Percentiles rank a stretch among this genome's conserved stretches.
phyloP scores from a whole-genome alignment of 2,797 vertebrate genomes.

The Cephalopachus bancanus region DNA sequence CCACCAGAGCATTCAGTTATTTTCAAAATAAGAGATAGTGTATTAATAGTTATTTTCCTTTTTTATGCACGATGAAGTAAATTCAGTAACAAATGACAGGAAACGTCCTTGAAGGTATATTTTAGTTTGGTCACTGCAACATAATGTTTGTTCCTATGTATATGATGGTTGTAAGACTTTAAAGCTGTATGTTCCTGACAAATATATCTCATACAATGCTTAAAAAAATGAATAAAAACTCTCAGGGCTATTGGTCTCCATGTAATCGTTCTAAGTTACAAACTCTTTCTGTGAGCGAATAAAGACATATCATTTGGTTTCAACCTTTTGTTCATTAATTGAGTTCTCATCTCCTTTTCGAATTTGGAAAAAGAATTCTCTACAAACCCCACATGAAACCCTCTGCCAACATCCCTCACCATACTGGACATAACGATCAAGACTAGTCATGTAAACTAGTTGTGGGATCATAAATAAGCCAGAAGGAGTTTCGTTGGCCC shows the following conservation, averaged over 20 bases:
- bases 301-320: slow-evolving; percentile 59
- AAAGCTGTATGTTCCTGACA: not conserved
- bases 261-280: slow-evolving; percentile 55
- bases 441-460: not conserved
- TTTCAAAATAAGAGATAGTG: not conserved
- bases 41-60: not conserved
- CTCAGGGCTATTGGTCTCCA: not conserved
- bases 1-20: not conserved
- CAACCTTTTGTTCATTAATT: slow-evolving; percentile 35
- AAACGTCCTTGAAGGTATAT: not conserved
- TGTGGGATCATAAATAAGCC: not conserved
- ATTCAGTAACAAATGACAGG: slow-evolving; percentile 40
- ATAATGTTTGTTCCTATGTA: not conserved
- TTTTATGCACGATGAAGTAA: slow-evolving; percentile 44
- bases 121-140: not conserved
- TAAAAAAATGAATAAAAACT: slow-evolving; percentile 31
- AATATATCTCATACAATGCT: slow-evolving; percentile 1
- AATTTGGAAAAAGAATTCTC: slow-evolving; percentile 14
- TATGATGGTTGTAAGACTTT: not conserved
- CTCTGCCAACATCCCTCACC: not conserved
- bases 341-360: slow-evolving; percentile 33
- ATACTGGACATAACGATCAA: not conserved
- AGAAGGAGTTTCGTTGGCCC: not conserved
- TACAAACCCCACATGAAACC: not conserved
- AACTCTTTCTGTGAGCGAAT: slow-evolving; percentile 41